These are phyloP conservation scores for Callorhinus ursinus DNA, from an alignment of 2,113 vertebrate genomes.

Conservation along the genomic window DNA sequence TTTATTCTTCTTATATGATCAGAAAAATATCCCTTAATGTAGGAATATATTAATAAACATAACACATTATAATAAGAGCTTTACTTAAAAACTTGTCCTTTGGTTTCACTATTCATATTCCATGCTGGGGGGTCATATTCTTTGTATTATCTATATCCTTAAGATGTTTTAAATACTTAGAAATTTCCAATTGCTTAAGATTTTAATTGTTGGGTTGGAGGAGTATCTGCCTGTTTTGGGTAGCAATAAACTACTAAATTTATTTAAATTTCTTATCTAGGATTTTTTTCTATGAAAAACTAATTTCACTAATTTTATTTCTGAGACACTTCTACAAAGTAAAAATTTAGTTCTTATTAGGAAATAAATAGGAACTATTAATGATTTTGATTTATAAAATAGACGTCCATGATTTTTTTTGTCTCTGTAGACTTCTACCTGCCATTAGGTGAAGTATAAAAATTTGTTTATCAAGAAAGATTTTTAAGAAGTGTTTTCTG, in stretches of 20 bases:
- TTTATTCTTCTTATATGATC: background rate
- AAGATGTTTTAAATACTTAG: background rate
- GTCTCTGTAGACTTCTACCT: background rate
- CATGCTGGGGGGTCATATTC: background rate
- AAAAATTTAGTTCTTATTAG: background rate
- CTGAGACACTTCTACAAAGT: background rate
- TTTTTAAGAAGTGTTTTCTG: background rate
- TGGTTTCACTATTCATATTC: background rate
- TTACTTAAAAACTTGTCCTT: background rate
- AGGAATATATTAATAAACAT: constrained; percentile 6
- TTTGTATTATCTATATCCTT: background rate
- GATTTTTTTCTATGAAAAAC: constrained; percentile 5
- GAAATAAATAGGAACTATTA: background rate
- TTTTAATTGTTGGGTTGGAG: background rate
- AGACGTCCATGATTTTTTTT: background rate
- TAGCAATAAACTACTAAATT: background rate
- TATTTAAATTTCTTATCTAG: background rate
- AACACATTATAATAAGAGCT: background rate
- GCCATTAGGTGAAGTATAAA: background rate
- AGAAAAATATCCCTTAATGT: background rate
- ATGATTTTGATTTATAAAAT: constrained; percentile 29
- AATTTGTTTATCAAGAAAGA: background rate
- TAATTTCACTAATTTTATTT: background rate
- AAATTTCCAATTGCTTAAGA: background rate
- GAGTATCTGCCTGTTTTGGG: background rate